Conservation (phyloP, 2,888 invertebrate species). For the Ichneumoninae sp. region DNA sequence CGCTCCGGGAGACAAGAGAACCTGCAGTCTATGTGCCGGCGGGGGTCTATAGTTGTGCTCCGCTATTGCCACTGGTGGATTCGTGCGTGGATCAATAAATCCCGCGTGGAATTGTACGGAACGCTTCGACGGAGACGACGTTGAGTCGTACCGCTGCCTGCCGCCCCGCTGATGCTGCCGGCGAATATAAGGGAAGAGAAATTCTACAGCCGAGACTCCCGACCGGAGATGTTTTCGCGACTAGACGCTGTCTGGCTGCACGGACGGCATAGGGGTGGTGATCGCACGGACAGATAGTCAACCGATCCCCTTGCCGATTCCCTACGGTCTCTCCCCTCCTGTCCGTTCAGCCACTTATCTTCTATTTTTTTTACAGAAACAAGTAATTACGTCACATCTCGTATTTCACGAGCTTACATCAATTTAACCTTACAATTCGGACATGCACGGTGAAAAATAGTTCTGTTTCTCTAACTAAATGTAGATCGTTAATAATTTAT, state of each 20-base stretch:
- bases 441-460: not conserved
- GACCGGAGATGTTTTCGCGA: slow-evolving; percentile 22
- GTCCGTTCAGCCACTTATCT: not conserved
- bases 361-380: slow-evolving; percentile 3
- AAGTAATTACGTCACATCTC: not conserved
- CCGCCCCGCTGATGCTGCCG: not conserved
- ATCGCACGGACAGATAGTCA: slow-evolving; percentile 46
- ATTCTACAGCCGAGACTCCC: slow-evolving; percentile 28
- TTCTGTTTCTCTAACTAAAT: too few relatives aligned
- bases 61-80: slow-evolving; percentile 70
- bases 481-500: too few relatives aligned
- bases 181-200: slow-evolving; percentile 74
- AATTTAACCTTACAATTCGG: not conserved
- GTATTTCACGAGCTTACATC: not conserved
- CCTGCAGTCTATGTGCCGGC: slow-evolving; percentile 38
- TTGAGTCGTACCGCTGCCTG: slow-evolving; percentile 46
- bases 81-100: slow-evolving; percentile 84
- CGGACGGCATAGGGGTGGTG: slow-evolving; percentile 5
- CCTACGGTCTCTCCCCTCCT: slow-evolving; percentile 25
- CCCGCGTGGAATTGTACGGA: slow-evolving; percentile 79
- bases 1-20: slow-evolving; percentile 48
- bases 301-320: slow-evolving; percentile 60
- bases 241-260: slow-evolving; percentile 42
- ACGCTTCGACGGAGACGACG: slow-evolving; percentile 77
- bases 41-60: slow-evolving; percentile 52